These are phyloP conservation scores for Hippolais icterina DNA, from an alignment of 2,113 vertebrate species.

Conservation along the genomic window DNA sequence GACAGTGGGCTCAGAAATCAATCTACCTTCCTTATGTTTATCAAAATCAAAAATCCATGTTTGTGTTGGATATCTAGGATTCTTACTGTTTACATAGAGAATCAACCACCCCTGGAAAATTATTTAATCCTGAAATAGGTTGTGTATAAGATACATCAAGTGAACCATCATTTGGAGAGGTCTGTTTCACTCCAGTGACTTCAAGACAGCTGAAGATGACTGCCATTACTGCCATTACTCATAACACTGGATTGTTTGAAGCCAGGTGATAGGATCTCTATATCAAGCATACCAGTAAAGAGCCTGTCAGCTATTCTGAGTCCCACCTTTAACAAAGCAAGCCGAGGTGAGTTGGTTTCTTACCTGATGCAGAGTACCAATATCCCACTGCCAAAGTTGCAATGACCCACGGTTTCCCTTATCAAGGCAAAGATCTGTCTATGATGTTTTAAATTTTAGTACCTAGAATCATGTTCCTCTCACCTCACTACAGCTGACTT, in stretches of 20 bases:
- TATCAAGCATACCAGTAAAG: background rate
- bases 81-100: background rate
- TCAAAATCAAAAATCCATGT: background rate
- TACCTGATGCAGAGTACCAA: background rate
- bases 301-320: background rate
- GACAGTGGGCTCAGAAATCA: background rate
- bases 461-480: background rate
- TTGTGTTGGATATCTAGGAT: background rate
- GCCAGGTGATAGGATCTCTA: background rate
- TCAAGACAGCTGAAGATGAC: background rate
- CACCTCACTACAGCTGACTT: background rate
- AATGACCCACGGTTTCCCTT: background rate
- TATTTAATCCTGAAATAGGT: background rate
- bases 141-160: background rate
- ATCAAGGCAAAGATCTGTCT: background rate
- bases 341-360: background rate
- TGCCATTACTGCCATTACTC: background rate
- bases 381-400: background rate
- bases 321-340: background rate
- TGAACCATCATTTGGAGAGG: background rate
- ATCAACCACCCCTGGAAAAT: background rate
- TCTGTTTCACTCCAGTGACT: background rate
- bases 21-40: background rate
- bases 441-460: background rate
- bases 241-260: background rate